Percentiles rank a stretch among this genome's conserved stretches.
phyloP scores from a whole-genome alignment of 2,797 vertebrate genomes.

The Anabas testudineus region DNA sequence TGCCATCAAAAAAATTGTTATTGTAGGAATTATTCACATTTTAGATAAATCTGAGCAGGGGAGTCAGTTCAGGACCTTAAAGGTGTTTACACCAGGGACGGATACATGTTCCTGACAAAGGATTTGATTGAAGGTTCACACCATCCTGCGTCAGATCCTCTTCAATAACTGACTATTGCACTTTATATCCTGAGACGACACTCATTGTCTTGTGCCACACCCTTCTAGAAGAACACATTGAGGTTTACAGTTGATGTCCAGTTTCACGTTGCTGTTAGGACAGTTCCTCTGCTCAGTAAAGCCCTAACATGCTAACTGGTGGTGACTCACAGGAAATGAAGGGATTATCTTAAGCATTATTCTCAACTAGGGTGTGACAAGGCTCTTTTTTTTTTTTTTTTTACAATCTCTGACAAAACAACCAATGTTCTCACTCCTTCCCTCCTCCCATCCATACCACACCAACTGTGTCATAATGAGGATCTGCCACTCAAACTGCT shows the following conservation, averaged over 20 bases:
- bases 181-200: neutral
- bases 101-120: too few relatives aligned
- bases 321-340: constrained; percentile 61
- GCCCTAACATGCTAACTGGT: constrained; percentile 35
- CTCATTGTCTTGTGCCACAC: neutral
- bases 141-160: neutral
- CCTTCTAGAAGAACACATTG: neutral
- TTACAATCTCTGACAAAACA: constrained; percentile 58
- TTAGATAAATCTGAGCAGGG: too few relatives aligned
- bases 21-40: too few relatives aligned
- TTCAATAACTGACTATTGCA: constrained; percentile 6
- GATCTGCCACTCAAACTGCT: constrained; percentile 71
- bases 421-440: constrained; percentile 38
- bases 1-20: too few relatives aligned
- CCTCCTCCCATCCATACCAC: constrained; percentile 57
- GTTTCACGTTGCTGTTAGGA: constrained; percentile 13
- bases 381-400: constrained; percentile 44
- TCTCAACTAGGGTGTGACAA: constrained; percentile 38
- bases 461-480: constrained; percentile 69
- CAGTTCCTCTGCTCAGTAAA: constrained; percentile 12
- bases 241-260: constrained; percentile 3
- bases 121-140: constrained; percentile 5
- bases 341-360: constrained; percentile 53
- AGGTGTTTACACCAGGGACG: too few relatives aligned
- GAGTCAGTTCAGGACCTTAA: too few relatives aligned